A percentile compares a stretch with the other conserved stretches of the same genome.
Conservation (phyloP, 2,888 invertebrate genomes). For the Drosophila colorata region DNA sequence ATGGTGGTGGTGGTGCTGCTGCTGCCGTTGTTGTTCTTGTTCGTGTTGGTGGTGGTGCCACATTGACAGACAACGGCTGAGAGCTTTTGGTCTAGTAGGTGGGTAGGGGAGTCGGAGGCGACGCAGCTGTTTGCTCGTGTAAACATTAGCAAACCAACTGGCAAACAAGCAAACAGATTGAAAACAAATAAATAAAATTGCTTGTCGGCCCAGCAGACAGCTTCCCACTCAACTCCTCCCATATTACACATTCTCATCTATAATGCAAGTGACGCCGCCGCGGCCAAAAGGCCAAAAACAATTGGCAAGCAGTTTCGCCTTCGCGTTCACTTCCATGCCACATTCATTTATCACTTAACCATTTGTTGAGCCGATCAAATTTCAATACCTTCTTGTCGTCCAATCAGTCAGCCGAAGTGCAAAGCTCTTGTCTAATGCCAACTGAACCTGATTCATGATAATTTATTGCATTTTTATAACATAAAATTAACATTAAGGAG, state of each 20-base stretch:
- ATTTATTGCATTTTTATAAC: too few relatives aligned
- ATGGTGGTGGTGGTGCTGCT: constrained; percentile 4
- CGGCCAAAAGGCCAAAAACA: constrained; percentile 35
- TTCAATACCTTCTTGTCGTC: constrained; percentile 27
- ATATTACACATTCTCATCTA: constrained; percentile 40
- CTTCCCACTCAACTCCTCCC: not conserved
- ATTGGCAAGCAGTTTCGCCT: constrained; percentile 6
- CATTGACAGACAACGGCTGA: constrained; percentile 26
- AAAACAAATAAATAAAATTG: constrained; percentile 77
- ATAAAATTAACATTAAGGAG: too few relatives aligned
- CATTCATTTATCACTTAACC: constrained; percentile 53
- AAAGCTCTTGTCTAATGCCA: too few relatives aligned
- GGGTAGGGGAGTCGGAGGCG: not conserved
- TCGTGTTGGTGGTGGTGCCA: constrained; percentile 18
- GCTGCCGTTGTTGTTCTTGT: not conserved
- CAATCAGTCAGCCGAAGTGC: constrained; percentile 12
- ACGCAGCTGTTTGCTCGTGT: constrained; percentile 71
- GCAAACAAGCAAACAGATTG: constrained; percentile 79
- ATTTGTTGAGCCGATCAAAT: constrained; percentile 34
- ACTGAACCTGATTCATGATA: too few relatives aligned
- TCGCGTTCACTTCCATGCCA: constrained; percentile 6
- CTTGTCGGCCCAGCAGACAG: constrained; percentile 61
- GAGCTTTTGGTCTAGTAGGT: constrained; percentile 1
- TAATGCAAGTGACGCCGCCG: constrained; percentile 52
- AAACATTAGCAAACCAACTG: constrained; percentile 79